These are phyloP conservation scores for Brachyptera putata DNA, from an alignment of 2,888 invertebrate species.

Conservation along the genomic window DNA sequence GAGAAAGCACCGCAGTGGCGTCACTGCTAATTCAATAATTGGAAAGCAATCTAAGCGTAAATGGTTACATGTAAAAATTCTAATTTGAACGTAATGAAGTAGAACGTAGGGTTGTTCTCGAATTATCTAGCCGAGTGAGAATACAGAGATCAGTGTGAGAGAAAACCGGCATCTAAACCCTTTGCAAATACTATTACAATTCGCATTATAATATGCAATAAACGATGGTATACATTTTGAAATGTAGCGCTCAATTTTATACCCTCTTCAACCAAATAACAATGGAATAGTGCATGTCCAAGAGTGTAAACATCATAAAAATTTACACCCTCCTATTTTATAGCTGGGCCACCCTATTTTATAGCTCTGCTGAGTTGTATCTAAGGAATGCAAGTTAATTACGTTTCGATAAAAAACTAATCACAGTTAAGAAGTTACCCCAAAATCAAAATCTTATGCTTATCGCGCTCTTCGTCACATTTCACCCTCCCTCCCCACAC, in stretches of 20 bases:
- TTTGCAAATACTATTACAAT: background rate
- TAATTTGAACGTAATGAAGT: slow-evolving; percentile 30
- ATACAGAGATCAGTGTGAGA: background rate
- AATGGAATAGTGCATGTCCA: slow-evolving; percentile 1
- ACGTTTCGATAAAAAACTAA: slow-evolving; percentile 20
- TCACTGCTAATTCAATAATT: slow-evolving; percentile 30
- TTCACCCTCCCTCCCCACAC: background rate
- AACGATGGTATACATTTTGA: background rate
- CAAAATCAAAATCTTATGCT: background rate
- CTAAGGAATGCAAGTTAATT: slow-evolving; percentile 21
- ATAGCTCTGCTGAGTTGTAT: slow-evolving; percentile 15
- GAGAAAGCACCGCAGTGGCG: slow-evolving; percentile 18
- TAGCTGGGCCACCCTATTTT: slow-evolving; percentile 4
- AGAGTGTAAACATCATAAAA: slow-evolving; percentile 19
- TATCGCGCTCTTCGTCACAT: background rate
- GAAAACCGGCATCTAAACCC: background rate
- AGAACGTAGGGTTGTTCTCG: slow-evolving; percentile 19
- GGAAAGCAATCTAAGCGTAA: slow-evolving; percentile 32
- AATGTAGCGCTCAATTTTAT: background rate
- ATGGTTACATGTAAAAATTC: slow-evolving; percentile 30
- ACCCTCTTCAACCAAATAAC: background rate
- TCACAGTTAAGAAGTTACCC: slow-evolving; percentile 6
- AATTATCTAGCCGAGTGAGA: background rate
- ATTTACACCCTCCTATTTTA: slow-evolving; percentile 2
- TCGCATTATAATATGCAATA: background rate